A percentile compares a stretch with the other conserved stretches of the same genome.
Evolutionary conservation across 2,888 invertebrate genomes (phyloP).

Genomic region (Athalia cordata): DNA sequence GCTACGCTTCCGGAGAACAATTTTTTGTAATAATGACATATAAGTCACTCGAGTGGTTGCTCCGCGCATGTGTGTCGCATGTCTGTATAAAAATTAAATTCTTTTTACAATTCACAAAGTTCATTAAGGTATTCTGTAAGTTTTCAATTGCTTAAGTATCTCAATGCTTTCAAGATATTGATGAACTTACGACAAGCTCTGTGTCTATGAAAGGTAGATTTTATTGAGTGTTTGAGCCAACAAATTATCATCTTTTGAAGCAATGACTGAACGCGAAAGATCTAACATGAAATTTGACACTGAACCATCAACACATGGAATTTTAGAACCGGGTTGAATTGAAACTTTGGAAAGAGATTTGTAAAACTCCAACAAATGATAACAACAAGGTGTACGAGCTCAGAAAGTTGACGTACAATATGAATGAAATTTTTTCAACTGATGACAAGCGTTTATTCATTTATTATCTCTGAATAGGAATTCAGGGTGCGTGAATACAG

Average conservation of each 20-base stretch:
- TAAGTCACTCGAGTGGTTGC: constrained; percentile 51
- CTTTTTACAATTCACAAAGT: not conserved
- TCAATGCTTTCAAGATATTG: constrained; percentile 8
- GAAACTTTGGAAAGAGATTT: not conserved
- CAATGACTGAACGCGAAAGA: not conserved
- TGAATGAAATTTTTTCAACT: constrained; percentile 29
- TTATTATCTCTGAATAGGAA: constrained; percentile 3
- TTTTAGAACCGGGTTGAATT: not conserved
- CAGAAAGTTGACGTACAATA: constrained; percentile 1
- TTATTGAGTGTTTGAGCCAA: not conserved
- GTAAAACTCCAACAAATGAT: not conserved
- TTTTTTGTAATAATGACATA: constrained; percentile 5
- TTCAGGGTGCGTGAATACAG: constrained; percentile 2
- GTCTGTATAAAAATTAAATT: constrained; percentile 57
- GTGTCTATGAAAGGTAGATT: not conserved
- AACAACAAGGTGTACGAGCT: not conserved
- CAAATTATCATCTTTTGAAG: not conserved
- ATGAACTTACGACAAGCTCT: not conserved
- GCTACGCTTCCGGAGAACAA: constrained; percentile 8
- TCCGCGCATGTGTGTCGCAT: constrained; percentile 71
- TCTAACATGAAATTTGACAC: constrained; percentile 26
- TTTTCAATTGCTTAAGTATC: not conserved
- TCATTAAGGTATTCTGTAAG: not conserved
- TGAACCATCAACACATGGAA: constrained; percentile 15
- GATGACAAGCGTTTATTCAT: not conserved